phyloP scores from a whole-genome alignment of 2,113 vertebrate species.

The Gracilinanus agilis region DNA sequence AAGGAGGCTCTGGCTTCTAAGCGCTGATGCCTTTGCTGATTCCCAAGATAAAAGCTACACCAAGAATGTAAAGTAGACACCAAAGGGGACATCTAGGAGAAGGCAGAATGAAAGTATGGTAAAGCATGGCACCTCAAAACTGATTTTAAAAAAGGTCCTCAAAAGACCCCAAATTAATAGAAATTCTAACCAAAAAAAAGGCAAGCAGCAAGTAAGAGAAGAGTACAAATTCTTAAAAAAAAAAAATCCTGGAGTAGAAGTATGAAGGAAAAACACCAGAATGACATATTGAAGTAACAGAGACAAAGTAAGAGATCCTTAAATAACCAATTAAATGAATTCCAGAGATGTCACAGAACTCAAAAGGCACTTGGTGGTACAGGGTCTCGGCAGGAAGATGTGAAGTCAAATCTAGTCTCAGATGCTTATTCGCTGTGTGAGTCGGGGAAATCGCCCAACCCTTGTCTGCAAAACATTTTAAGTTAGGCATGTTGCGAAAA shows the following conservation, averaged over 20 bases:
- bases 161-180: neutral
- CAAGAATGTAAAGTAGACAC: neutral
- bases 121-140: no score
- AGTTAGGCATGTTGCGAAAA: no score
- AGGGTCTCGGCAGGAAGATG: no score
- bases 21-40: neutral
- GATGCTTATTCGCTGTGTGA: no score
- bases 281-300: neutral
- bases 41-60: neutral
- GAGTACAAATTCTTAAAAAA: neutral
- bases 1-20: neutral
- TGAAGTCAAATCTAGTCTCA: no score
- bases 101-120: neutral
- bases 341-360: neutral
- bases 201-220: neutral
- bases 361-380: neutral
- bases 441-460: no score
- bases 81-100: neutral
- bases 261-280: neutral
- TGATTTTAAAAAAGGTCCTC: no score
- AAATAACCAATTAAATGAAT: neutral
- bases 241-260: neutral
- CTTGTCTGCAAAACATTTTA: no score
- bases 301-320: no score
- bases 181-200: neutral